Evolutionary conservation across 1,140 invertebrate genomes (phyloP).

Genomic region (Druon quercuslanigerum): DNA sequence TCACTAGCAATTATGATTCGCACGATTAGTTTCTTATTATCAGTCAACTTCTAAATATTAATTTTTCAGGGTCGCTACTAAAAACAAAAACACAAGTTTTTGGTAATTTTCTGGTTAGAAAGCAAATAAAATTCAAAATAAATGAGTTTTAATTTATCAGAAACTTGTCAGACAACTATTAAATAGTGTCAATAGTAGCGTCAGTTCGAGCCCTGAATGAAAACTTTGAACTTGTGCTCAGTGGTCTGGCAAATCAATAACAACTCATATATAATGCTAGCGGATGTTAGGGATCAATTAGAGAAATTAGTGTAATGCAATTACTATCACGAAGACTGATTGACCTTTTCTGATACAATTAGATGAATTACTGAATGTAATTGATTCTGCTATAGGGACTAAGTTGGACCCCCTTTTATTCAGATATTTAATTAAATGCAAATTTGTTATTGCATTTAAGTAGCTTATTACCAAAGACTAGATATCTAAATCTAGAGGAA

Average conservation of each 20-base stretch:
- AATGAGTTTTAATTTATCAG: too few species aligned
- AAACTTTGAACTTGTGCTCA: not conserved
- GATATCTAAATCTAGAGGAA: conserved; percentile 1
- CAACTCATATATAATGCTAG: not conserved
- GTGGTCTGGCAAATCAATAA: conserved; percentile 2
- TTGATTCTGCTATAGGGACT: not conserved
- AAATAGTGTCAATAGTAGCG: too few species aligned
- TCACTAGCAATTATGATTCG: not conserved
- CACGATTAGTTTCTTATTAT: too few species aligned
- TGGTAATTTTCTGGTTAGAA: too few species aligned
- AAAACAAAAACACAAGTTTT: too few species aligned
- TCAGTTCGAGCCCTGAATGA: conserved; percentile 32
- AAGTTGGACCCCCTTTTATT: not conserved
- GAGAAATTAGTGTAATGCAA: not conserved
- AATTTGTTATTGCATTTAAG: not conserved
- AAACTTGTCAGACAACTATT: too few species aligned
- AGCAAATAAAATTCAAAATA: too few species aligned
- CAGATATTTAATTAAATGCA: not conserved
- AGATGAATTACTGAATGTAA: not conserved
- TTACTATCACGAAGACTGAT: not conserved
- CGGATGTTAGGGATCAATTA: not conserved
- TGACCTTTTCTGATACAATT: not conserved
- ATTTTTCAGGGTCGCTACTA: too few species aligned
- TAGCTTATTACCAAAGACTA: not conserved
- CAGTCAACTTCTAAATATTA: too few species aligned